These are phyloP conservation scores for Malurus elegans DNA, from an alignment of 2,113 vertebrate genomes.

Conservation along the genomic window DNA sequence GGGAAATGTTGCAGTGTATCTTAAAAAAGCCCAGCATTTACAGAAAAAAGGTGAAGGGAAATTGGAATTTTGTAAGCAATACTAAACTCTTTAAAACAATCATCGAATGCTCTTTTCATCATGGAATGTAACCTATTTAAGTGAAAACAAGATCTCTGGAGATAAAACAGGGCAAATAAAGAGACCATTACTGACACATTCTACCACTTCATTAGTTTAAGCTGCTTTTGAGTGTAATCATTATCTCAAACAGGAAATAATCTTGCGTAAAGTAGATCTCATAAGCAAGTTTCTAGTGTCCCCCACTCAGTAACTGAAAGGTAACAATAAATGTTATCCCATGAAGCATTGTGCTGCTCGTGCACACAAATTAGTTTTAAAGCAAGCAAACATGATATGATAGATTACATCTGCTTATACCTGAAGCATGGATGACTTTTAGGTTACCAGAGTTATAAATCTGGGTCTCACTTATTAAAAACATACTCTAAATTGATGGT, in stretches of 20 bases:
- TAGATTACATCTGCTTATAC: neutral
- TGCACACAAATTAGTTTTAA: neutral
- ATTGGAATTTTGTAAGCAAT: neutral
- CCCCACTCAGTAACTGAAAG: neutral
- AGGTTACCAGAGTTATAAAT: neutral
- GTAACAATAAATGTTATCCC: neutral
- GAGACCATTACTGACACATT: neutral
- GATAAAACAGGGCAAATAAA: neutral
- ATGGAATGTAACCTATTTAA: neutral
- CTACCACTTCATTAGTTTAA: neutral
- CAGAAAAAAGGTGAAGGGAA: neutral
- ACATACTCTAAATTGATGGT: neutral
- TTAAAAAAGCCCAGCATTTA: neutral
- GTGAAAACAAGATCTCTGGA: neutral
- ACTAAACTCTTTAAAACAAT: neutral
- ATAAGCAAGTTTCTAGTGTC: neutral
- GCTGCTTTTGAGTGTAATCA: neutral
- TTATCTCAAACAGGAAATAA: neutral
- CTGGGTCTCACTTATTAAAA: neutral
- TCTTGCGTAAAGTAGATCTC: neutral
- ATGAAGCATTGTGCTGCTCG: neutral
- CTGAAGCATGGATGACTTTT: neutral
- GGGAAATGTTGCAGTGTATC: neutral
- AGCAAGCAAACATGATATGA: neutral
- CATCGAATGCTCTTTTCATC: neutral